These are phyloP conservation scores for Sisor rabdophorus DNA, from an alignment of 2,113 vertebrate species.

Conservation along the genomic window DNA sequence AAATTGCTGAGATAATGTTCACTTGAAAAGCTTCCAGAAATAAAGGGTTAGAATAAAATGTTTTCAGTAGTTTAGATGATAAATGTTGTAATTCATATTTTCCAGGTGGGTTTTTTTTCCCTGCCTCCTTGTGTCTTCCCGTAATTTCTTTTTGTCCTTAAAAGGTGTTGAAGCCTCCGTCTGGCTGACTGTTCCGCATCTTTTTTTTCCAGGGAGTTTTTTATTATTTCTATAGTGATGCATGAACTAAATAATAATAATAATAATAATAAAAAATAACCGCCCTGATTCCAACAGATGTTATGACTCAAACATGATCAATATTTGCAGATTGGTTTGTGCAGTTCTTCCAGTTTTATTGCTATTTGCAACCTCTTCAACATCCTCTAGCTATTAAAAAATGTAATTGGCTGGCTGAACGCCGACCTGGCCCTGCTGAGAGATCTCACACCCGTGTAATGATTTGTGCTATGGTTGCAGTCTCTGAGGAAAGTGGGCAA, in stretches of 20 bases:
- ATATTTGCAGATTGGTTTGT: slow-evolving; percentile 1
- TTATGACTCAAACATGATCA: slow-evolving; percentile 2
- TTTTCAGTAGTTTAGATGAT: not conserved
- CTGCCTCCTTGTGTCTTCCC: too few relatives aligned
- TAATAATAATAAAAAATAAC: not conserved
- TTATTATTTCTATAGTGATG: not conserved
- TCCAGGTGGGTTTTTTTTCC: not conserved
- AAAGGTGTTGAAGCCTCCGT: not conserved
- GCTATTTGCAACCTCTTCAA: slow-evolving; percentile 1
- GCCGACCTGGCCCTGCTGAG: not conserved
- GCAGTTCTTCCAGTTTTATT: not conserved
- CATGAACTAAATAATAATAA: not conserved
- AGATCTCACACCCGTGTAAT: not conserved
- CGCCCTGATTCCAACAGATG: not conserved
- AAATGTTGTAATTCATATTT: not conserved
- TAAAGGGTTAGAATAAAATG: not conserved
- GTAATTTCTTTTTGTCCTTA: not conserved
- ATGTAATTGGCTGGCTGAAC: not conserved
- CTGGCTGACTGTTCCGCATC: not conserved
- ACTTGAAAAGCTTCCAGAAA: too few relatives aligned
- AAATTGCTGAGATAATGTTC: too few relatives aligned
- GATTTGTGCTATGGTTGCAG: slow-evolving; percentile 59
- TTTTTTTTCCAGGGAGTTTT: not conserved
- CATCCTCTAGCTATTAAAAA: not conserved
- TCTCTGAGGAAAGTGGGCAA: slow-evolving; percentile 91